phyloP scores from a whole-genome alignment of 2,888 invertebrate species.

The Leptinotarsa juncta region DNA sequence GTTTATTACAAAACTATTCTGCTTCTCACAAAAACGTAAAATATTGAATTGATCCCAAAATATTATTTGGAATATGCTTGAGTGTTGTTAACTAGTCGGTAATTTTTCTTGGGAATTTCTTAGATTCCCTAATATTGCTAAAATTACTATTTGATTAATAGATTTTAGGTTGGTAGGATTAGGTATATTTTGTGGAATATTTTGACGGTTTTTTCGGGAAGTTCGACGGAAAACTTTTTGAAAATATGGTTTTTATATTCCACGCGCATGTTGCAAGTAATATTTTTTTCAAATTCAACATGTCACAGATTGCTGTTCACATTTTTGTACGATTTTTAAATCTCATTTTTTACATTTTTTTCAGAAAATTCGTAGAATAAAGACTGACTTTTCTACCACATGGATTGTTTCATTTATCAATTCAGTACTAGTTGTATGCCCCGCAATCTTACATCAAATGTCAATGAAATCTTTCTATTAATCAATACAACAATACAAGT shows the following conservation, averaged over 20 bases:
- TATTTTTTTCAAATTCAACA: conserved; percentile 23
- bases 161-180: conserved; percentile 24
- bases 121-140: conserved; percentile 7
- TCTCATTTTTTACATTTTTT: conserved; percentile 26
- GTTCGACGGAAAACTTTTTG: conserved; percentile 1
- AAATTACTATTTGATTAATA: conserved; percentile 19
- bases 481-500: too few species aligned
- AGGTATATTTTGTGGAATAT: conserved; percentile 25
- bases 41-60: conserved; percentile 15
- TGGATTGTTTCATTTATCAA: neutral
- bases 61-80: conserved; percentile 39
- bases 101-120: conserved; percentile 33
- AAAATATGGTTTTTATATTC: conserved; percentile 33
- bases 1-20: neutral
- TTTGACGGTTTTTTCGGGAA: conserved; percentile 23
- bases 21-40: conserved; percentile 12
- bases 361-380: conserved; percentile 34
- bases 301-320: conserved; percentile 2
- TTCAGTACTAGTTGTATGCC: neutral
- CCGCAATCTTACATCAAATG: too few species aligned
- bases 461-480: too few species aligned
- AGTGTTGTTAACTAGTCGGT: conserved; percentile 43
- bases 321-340: conserved; percentile 30
- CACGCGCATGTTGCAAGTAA: conserved; percentile 28
- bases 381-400: conserved; percentile 40